These are phyloP conservation scores for Drosophila orosa DNA, from an alignment of 1,140 invertebrate species.

Conservation along the genomic window DNA sequence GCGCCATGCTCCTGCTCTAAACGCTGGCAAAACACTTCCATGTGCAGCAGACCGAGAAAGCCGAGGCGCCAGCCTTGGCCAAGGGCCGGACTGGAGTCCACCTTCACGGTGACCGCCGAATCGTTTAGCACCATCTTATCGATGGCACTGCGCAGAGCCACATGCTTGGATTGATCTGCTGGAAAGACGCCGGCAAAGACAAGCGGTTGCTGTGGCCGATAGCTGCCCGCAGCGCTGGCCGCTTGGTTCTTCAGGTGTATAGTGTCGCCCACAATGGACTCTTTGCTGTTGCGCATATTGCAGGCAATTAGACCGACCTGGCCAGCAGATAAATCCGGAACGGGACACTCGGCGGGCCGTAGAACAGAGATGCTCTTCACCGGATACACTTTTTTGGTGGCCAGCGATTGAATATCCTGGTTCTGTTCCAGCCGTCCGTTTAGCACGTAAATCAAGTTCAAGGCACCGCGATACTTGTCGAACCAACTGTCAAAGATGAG, in stretches of 20 bases:
- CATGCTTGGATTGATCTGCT: slow-evolving; percentile 93
- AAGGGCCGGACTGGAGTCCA: slow-evolving; percentile 94
- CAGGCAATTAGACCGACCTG: slow-evolving; percentile 90
- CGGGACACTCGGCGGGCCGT: slow-evolving; percentile 90
- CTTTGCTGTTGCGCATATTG: slow-evolving; percentile 91
- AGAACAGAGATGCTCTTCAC: slow-evolving; percentile 93
- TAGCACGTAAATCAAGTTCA: slow-evolving; percentile 91
- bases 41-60: slow-evolving; percentile 96
- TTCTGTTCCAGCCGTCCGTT: slow-evolving; percentile 90
- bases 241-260: slow-evolving; percentile 86
- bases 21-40: slow-evolving; percentile 98
- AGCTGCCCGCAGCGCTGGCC: slow-evolving; percentile 86
- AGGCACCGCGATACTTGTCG: slow-evolving; percentile 93
- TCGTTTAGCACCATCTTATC: slow-evolving; percentile 97
- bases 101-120: slow-evolving; percentile 91
- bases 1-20: slow-evolving; percentile 97
- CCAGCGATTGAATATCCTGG: slow-evolving; percentile 85
- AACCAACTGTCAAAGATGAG: slow-evolving; percentile 98
- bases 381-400: slow-evolving; percentile 90
- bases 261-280: slow-evolving; percentile 94
- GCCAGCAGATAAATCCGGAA: slow-evolving; percentile 87
- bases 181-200: slow-evolving; percentile 98
- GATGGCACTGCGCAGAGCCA: slow-evolving; percentile 90
- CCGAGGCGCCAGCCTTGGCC: slow-evolving; percentile 97
- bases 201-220: slow-evolving; percentile 92